Conservation (phyloP, 2,888 invertebrate species). For the Catocala nupta region DNA sequence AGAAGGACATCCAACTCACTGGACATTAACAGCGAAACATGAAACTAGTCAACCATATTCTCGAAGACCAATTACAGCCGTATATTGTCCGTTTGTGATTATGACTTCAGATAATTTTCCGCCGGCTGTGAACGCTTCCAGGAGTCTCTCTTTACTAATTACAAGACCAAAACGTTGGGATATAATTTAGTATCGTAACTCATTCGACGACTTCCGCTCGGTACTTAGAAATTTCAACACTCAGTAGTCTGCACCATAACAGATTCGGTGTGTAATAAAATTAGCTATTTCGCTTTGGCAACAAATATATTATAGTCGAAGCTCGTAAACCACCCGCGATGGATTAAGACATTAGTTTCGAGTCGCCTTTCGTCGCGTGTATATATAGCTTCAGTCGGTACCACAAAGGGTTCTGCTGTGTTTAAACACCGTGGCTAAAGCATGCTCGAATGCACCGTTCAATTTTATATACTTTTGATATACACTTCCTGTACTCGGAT, state of each 20-base stretch:
- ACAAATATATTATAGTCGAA: slow-evolving; percentile 32
- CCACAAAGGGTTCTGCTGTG: slow-evolving; percentile 63
- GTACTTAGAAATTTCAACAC: slow-evolving; percentile 33
- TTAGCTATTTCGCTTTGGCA: slow-evolving; percentile 39
- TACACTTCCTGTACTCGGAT: slow-evolving; percentile 56
- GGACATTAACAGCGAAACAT: neutral
- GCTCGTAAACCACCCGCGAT: slow-evolving; percentile 54
- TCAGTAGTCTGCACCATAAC: slow-evolving; percentile 28
- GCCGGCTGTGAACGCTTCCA: slow-evolving; percentile 5
- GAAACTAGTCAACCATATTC: neutral
- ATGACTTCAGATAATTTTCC: slow-evolving; percentile 5
- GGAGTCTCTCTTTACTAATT: slow-evolving; percentile 2
- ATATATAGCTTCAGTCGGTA: slow-evolving; percentile 58
- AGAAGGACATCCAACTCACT: too few relatives aligned
- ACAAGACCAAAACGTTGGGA: slow-evolving; percentile 1
- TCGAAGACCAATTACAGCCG: slow-evolving; percentile 9
- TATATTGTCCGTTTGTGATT: neutral
- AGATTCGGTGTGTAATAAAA: slow-evolving; percentile 45
- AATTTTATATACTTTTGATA: slow-evolving; percentile 54
- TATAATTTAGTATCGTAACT: slow-evolving; percentile 9
- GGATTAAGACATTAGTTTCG: slow-evolving; percentile 71
- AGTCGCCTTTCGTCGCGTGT: slow-evolving; percentile 58
- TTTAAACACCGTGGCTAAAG: slow-evolving; percentile 59
- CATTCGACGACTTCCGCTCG: slow-evolving; percentile 32
- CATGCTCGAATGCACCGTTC: slow-evolving; percentile 50